Evolutionary conservation across 2,888 invertebrate genomes (phyloP).

Genomic region (Tinea pellionella): DNA sequence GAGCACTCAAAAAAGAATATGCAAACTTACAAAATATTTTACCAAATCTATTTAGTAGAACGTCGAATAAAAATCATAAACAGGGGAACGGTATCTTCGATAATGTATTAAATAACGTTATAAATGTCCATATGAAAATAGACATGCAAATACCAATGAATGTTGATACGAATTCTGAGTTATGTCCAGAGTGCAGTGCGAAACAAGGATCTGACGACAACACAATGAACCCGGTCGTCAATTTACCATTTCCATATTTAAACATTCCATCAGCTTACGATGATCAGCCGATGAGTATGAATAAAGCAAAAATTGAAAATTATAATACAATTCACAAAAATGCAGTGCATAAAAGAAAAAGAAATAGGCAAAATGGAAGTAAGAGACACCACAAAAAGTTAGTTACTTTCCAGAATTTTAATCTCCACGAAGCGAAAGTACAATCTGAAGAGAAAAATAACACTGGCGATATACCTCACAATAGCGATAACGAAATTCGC

Average conservation of each 20-base stretch:
- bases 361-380: conserved; percentile 31
- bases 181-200: neutral
- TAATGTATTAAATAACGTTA: neutral
- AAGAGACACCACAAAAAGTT: conserved; percentile 52
- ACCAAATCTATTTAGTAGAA: neutral
- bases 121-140: conserved; percentile 49
- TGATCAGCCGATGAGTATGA: conserved; percentile 37
- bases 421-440: neutral
- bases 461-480: neutral
- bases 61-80: neutral
- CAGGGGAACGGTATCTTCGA: neutral
- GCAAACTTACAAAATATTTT: neutral
- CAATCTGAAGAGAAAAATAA: neutral
- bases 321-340: conserved; percentile 37
- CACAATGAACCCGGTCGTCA: conserved; percentile 19
- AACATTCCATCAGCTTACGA: conserved; percentile 42
- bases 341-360: conserved; percentile 53
- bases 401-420: neutral
- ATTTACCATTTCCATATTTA: conserved; percentile 38
- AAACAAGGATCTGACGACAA: neutral
- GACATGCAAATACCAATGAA: conserved; percentile 48
- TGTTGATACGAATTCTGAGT: conserved; percentile 21
- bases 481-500: neutral
- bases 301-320: conserved; percentile 26
- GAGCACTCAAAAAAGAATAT: neutral